Base-by-base conservation (phyloP, 2,888 invertebrate genomes). In the Isoperla grammatica region DNA sequence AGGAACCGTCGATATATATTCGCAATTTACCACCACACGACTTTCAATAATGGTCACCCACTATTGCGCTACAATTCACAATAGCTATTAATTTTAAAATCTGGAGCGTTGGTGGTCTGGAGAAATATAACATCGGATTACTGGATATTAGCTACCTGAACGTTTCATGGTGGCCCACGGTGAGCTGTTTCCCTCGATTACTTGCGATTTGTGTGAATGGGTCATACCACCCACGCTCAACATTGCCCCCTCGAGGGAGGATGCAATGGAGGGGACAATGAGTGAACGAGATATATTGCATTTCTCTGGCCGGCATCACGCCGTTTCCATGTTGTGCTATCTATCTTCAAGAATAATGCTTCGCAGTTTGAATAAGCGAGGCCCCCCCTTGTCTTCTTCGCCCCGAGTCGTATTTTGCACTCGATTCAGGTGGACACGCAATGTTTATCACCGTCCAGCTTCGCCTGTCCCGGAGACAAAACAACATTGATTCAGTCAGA, bases 91-190 rank as follows among this genome's bases (percentile, higher is more conserved):
- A 29, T 29, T 29, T 29, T 4, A 29, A 6, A 29, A 29, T 8
- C 29, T 6, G 29, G 29, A 8, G 37, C 39, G 53, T 53, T 39
- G 53, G 53, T 53, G 53, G 53, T 53, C 53, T 15, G 29, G 29
- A 29, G 8, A 6, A 29, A 29, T 8, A 4, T 29, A 29, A 29
- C 4, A 29, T 29, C 29, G 29, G 29, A 29, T 29, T 29, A 29
- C 29, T 6, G 4, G 29, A 8, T 6, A 29, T 29, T 6, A 29
- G 29, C 29, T 29, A 29, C 29, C 29, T 29, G 29, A 29, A 29
- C 12, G 49, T 50, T 39, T 39, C 53, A 37, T 35, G 57, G 57
- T 57, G 57, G 57, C 49, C 57, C 57, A 40, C 39, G 17, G 37
- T 39, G 11, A 53, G 53, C 53, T 37, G 35, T 53, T 39, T 37